Base-by-base conservation (phyloP, 2,888 invertebrate species). In the Tinea trinotella region DNA sequence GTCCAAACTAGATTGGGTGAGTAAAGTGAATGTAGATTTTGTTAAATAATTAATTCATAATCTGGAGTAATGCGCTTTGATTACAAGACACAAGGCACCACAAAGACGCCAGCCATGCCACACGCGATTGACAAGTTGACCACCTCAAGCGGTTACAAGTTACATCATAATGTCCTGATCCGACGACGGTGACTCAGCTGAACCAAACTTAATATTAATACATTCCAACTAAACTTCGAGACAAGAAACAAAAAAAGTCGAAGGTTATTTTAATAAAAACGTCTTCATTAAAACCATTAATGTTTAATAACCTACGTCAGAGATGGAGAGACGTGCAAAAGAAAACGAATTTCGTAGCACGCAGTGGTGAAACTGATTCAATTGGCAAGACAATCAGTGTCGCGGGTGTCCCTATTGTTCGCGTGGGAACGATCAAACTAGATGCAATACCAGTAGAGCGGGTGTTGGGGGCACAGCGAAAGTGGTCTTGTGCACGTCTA, bases 401-500 rank as follows among this genome's bases (percentile, higher is more conserved):
- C 66, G 68, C 71, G 67, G 66, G 70, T 64, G 67, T 69, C 65
- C 70, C 75, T 70, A 81, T 82, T 82, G 81, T 81, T 72, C 59
- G 71, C 73, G 76, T 81, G 81, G 74, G 80, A 81, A 69, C 67
- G 67, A 72, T 74, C 13, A 50, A 24, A 24, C 50, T 12, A 19
- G 46, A 17, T 17, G 46, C 3, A 19, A 19, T 5, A 17, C 15
- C 13, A 17, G 18, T 10, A 17, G n/a, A 19, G 46, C 46, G 19
- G 35, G 52, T 24, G 52, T 9, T 24, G 19, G 54, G 60, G 64
- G 66, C 64, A 62, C 59, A 76, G 82, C 76, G 84, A 84, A 84
- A 84, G 83, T 84, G 74, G 78, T 76, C 77, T 74, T 70, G 71
- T 73, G 72, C 71, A 70, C 70, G 3, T 3, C 35, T n/a, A n/a